Conservation (phyloP, 2,888 invertebrate genomes). For the Notocelia uddmanniana region DNA sequence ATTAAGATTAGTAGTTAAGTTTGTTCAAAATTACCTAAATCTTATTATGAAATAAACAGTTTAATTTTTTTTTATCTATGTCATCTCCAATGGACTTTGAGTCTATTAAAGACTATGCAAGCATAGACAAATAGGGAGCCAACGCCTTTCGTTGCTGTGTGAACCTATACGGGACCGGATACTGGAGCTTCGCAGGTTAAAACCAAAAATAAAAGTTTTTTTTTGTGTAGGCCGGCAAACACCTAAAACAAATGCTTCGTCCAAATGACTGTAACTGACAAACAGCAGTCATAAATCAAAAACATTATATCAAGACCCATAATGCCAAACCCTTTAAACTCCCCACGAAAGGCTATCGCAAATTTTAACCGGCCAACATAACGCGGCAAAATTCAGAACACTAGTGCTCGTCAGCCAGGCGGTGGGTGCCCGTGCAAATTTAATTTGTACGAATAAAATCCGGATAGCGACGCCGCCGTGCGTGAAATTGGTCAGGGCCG, state of each 20-base stretch:
- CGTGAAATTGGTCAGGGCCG: conserved; percentile 55
- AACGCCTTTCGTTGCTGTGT: too few species aligned
- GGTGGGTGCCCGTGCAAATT: conserved; percentile 7
- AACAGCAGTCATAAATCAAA: conserved; percentile 15
- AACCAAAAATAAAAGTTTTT: too few species aligned
- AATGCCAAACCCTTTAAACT: conserved; percentile 24
- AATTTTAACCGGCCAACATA: conserved; percentile 30
- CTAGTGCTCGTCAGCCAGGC: neutral
- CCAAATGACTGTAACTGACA: conserved; percentile 45
- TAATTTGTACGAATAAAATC: conserved; percentile 46
- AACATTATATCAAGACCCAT: conserved; percentile 5
- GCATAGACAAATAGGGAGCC: too few species aligned
- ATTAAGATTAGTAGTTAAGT: too few species aligned
- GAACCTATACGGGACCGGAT: too few species aligned
- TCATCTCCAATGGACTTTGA: too few species aligned
- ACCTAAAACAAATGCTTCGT: conserved; percentile 3
- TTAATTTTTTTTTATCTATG: too few species aligned
- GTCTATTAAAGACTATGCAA: too few species aligned
- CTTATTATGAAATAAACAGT: too few species aligned
- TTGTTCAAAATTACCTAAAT: too few species aligned
- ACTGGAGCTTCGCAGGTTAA: too few species aligned
- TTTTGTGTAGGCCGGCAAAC: neutral
- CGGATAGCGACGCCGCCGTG: conserved; percentile 44
- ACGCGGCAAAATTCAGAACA: conserved; percentile 18
- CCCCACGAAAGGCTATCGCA: conserved; percentile 22